Evolutionary conservation across 2,888 invertebrate genomes (phyloP), one percentile per base, ranked within the genome.

Genomic region (Chaitophorus viminalis): DNA sequence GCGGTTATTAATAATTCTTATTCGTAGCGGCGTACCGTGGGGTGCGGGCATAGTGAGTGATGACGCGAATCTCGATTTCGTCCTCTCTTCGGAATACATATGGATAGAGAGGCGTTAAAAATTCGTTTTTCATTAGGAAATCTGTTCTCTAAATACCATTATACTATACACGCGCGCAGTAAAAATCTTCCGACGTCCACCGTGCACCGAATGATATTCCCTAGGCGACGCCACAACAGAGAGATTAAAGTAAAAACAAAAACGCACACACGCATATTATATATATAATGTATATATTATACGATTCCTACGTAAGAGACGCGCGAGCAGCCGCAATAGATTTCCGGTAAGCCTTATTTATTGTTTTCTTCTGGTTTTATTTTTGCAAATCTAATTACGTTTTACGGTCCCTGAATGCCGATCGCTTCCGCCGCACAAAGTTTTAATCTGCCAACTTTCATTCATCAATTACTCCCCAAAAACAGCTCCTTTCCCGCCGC

Each of bases 391-490:
- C 76, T 83, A 82, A 83, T 77, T 83, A 77, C 77, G 70, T 68
- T 88, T 88, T 52, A 83, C 82, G 68, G 82, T 83, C 88, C 79
- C 79, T n/a, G 79, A 87, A 87, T 87, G 79, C 87, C 87, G 87
- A 87, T 87, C 78, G 79, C 17, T 87, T 87, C 39, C 87, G 65
- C 31, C n/a, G 65, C 65, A 21, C 46, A 86, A 86, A 86, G 86
- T 86, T 87, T 87, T 87, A 87, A 81, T 87, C 79, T 74, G 87
- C 79, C 87, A 74, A 87, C 87, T 87, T 87, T 87, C 81, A 87
- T 87, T 79, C 87, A 87, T 87, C 87, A 87, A 87, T 87, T 87
- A 87, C 65, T 72, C 78, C 76, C 39, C 83, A n/a, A 76, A 85
- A 77, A 85, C 85, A 25, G 60, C 52, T 68, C 68, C 25, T 25